A percentile compares a stretch with the other conserved stretches of the same genome.
Evolutionary conservation across 2,797 vertebrate species (phyloP).

Genomic region (Nyctibius grandis): DNA sequence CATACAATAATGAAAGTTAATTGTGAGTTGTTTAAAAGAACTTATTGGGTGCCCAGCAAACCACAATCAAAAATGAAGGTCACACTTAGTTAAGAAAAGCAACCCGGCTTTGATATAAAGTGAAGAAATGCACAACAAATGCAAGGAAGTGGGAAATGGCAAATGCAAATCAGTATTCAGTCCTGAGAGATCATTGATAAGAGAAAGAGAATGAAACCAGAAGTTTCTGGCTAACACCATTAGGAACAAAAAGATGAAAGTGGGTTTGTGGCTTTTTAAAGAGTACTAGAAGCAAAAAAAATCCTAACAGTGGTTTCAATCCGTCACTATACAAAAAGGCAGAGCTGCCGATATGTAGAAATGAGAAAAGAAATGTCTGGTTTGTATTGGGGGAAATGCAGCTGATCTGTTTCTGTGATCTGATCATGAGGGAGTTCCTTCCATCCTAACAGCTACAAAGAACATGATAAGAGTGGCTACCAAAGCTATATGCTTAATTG

Average conservation of each 20-base stretch:
- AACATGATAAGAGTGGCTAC: background rate
- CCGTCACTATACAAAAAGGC: background rate
- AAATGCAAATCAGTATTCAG: background rate
- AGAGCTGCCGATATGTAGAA: background rate
- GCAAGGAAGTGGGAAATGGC: background rate
- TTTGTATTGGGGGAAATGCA: background rate
- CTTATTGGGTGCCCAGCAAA: background rate
- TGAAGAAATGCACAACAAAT: background rate
- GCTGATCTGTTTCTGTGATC: background rate
- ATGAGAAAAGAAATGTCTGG: background rate
- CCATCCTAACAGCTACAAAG: background rate
- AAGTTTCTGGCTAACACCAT: background rate
- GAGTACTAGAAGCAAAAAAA: background rate
- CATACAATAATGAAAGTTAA: background rate
- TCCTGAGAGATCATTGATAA: background rate
- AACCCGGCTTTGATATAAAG: background rate
- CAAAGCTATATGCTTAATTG: background rate
- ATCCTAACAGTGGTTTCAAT: background rate
- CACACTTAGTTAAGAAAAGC: background rate
- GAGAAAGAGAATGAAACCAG: background rate
- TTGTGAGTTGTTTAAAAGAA: background rate
- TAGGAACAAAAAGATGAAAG: background rate
- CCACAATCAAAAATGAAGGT: background rate
- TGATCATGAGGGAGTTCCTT: background rate
- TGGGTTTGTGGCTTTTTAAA: background rate